Evolutionary conservation across 2,797 vertebrate species (phyloP).

Genomic region (Lerista edwardsae): DNA sequence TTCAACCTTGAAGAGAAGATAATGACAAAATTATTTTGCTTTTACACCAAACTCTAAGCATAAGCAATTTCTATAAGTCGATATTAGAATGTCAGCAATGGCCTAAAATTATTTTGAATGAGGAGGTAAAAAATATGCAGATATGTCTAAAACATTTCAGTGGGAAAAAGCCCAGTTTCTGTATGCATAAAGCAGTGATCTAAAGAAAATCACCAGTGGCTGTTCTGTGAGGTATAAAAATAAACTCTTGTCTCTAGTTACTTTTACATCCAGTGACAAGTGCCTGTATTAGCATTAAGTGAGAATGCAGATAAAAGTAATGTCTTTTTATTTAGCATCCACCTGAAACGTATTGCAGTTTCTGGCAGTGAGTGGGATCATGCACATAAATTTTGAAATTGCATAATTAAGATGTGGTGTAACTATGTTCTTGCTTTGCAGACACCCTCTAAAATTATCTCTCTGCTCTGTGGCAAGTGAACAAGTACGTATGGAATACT

Average conservation of each 20-base stretch:
- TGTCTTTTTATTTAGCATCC: slow-evolving; percentile 73
- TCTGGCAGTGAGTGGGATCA: slow-evolving; percentile 63
- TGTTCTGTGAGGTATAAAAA: slow-evolving; percentile 72
- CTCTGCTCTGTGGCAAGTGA: slow-evolving; percentile 60
- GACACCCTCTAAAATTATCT: slow-evolving; percentile 61
- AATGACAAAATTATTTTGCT: slow-evolving; percentile 29
- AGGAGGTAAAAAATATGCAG: slow-evolving; percentile 57
- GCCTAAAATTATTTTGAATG: slow-evolving; percentile 72
- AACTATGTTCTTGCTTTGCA: slow-evolving; percentile 69
- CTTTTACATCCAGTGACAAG: slow-evolving; percentile 73
- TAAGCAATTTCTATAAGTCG: slow-evolving; percentile 53
- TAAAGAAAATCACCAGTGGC: slow-evolving; percentile 74
- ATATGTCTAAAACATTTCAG: slow-evolving; percentile 67
- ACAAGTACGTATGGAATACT: background rate
- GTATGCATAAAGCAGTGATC: slow-evolving; percentile 70
- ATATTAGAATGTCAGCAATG: slow-evolving; percentile 52
- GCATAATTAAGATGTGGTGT: slow-evolving; percentile 59
- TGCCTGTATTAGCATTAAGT: slow-evolving; percentile 75
- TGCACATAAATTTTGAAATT: slow-evolving; percentile 65
- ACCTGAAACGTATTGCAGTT: slow-evolving; percentile 70
- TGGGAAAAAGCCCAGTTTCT: slow-evolving; percentile 57
- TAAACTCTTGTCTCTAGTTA: slow-evolving; percentile 70
- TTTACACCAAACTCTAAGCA: slow-evolving; percentile 39
- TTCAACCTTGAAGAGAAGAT: slow-evolving; percentile 47
- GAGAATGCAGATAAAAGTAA: slow-evolving; percentile 75